A percentile compares a stretch with the other conserved stretches of the same genome.
Conservation (phyloP, 2,797 vertebrate genomes). For the Macropodus opercularis region DNA sequence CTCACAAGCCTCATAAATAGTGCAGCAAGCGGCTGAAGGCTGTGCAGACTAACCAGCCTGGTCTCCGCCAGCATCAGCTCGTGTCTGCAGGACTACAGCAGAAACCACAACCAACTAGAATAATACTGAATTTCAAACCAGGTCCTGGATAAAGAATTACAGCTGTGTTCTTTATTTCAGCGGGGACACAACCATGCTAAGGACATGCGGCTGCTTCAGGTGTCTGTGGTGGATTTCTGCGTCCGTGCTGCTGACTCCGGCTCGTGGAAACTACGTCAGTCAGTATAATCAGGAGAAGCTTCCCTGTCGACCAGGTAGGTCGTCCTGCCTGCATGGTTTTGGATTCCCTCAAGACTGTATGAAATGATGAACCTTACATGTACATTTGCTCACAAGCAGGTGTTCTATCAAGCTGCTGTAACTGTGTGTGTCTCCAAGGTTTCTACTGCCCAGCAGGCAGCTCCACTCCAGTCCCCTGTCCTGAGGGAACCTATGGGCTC, state of each 20-base stretch:
- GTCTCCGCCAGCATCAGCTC: slow-evolving; percentile 20
- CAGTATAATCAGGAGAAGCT: slow-evolving; percentile 37
- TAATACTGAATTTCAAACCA: too few relatives aligned
- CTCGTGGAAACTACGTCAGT: slow-evolving; percentile 41
- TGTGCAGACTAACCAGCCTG: slow-evolving; percentile 43
- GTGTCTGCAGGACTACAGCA: slow-evolving; percentile 7
- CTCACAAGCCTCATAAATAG: slow-evolving; percentile 75
- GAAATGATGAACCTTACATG: too few relatives aligned
- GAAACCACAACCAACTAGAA: too few relatives aligned
- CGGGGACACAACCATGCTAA: slow-evolving; percentile 40
- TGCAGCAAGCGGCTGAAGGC: slow-evolving; percentile 75
- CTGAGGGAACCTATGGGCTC: slow-evolving; percentile 84
- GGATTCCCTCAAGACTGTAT: too few relatives aligned
- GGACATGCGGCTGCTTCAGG: slow-evolving; percentile 11
- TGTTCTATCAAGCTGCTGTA: too few relatives aligned
- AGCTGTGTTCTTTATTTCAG: not conserved
- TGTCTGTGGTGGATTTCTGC: slow-evolving; percentile 46
- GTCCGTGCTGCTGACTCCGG: slow-evolving; percentile 20
- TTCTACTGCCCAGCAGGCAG: slow-evolving; percentile 80
- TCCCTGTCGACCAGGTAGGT: slow-evolving; percentile 77
- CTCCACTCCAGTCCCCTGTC: slow-evolving; percentile 74
- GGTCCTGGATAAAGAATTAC: slow-evolving; percentile 15
- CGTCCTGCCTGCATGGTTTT: slow-evolving; percentile 3
- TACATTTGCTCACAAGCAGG: too few relatives aligned
- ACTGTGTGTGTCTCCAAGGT: slow-evolving; percentile 67